These are phyloP conservation scores for Epinotia bilunana DNA, from an alignment of 2,888 invertebrate species.

Conservation along the genomic window DNA sequence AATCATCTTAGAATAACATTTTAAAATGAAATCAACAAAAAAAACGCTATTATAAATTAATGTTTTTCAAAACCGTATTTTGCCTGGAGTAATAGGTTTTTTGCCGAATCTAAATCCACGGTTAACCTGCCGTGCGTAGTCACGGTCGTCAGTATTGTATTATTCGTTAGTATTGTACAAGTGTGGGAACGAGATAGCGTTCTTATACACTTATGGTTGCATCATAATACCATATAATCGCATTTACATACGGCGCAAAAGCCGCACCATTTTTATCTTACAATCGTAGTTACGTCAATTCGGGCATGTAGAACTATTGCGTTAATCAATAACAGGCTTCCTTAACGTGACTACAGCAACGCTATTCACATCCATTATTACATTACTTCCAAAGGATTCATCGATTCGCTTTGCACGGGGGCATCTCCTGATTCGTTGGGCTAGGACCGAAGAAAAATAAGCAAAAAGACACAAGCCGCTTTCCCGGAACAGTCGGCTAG, in stretches of 20 bases:
- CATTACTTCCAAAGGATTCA: conserved; percentile 34
- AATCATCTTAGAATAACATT: too few relatives aligned
- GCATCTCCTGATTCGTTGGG: conserved; percentile 63
- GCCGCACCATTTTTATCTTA: too few relatives aligned
- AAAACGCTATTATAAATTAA: too few relatives aligned
- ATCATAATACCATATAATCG: too few relatives aligned
- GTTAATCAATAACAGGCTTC: neutral
- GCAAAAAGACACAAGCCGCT: conserved; percentile 58
- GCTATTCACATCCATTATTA: neutral
- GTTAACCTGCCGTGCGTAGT: neutral
- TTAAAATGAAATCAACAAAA: too few relatives aligned
- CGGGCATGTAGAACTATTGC: too few relatives aligned
- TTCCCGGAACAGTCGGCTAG: conserved; percentile 75
- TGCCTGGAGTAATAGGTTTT: neutral
- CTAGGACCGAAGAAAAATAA: conserved; percentile 64
- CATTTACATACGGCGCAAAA: too few relatives aligned
- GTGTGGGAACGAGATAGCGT: too few relatives aligned
- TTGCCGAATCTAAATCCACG: neutral
- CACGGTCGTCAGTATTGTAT: neutral
- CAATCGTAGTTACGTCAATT: too few relatives aligned
- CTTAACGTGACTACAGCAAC: neutral
- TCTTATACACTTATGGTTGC: too few relatives aligned
- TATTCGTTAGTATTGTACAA: too few relatives aligned
- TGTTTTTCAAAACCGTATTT: too few relatives aligned
- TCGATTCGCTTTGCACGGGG: conserved; percentile 56